Percentiles rank a stretch among this genome's conserved stretches.
Evolutionary conservation across 2,888 invertebrate species (phyloP).

Genomic region (Pterostichus madidus): DNA sequence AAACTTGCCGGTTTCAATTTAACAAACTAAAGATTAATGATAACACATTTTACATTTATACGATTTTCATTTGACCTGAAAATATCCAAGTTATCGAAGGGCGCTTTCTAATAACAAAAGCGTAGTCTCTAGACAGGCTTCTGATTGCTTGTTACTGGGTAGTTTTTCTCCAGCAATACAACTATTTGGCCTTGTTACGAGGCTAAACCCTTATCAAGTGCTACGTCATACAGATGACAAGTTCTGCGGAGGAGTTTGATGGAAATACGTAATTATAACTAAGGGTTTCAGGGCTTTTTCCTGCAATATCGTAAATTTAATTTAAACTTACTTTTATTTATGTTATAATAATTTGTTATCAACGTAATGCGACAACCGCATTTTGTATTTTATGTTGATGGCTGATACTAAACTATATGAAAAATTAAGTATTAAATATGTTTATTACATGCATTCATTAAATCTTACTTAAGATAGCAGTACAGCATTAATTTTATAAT

Average conservation of each 20-base stretch:
- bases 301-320: conserved; percentile 3
- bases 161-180: conserved; percentile 16
- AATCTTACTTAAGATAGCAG: neutral
- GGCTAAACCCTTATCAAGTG: conserved; percentile 43
- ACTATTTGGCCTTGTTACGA: conserved; percentile 21
- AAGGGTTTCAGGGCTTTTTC: conserved; percentile 18
- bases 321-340: conserved; percentile 32
- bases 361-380: neutral
- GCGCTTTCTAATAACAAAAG: too few relatives aligned
- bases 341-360: conserved; percentile 21
- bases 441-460: conserved; percentile 33
- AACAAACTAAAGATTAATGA: conserved; percentile 56
- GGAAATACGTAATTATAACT: conserved; percentile 49
- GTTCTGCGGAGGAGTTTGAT: conserved; percentile 12
- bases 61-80: conserved; percentile 42
- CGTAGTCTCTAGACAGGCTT: too few relatives aligned
- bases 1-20: conserved; percentile 54
- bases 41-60: conserved; percentile 52
- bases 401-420: neutral
- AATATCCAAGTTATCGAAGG: conserved; percentile 9
- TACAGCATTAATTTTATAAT: too few relatives aligned
- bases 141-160: neutral
- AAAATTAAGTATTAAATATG: conserved; percentile 12
- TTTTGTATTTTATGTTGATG: conserved; percentile 22
- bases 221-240: conserved; percentile 31